Evolutionary conservation across 92 coral and sea anemone species (phyloP).

Genomic region (Paragorgia papillata): DNA sequence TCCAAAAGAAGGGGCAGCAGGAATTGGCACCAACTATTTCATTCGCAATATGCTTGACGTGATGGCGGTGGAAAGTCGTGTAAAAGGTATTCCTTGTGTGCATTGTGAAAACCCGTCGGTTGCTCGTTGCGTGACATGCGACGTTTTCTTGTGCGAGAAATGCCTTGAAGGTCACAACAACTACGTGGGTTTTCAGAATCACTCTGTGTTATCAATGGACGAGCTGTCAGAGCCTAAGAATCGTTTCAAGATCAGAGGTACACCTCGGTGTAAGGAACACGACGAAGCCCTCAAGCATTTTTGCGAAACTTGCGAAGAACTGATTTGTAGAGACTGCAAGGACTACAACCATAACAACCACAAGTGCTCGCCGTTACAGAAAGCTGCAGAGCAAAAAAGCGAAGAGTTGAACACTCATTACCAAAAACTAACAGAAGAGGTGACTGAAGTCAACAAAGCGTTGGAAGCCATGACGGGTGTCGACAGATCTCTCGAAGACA

Average conservation of each 20-base stretch:
- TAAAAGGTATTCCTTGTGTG: neutral
- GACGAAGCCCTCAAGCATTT: neutral
- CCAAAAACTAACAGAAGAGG: too few relatives aligned
- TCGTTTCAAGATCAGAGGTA: neutral
- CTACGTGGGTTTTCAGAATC: neutral
- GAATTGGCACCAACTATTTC: neutral
- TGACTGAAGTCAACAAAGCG: too few relatives aligned
- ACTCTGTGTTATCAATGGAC: slow-evolving; percentile 1
- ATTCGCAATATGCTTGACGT: slow-evolving; percentile 12
- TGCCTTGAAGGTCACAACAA: neutral
- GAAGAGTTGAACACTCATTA: too few relatives aligned
- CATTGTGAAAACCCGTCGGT: neutral
- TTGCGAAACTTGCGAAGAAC: slow-evolving; percentile 8
- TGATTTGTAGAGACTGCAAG: too few relatives aligned
- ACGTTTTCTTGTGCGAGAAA: neutral
- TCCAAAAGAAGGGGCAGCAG: slow-evolving; percentile 2
- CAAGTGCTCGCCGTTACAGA: too few relatives aligned
- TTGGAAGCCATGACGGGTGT: too few relatives aligned
- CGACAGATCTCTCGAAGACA: too few relatives aligned
- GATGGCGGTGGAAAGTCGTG: slow-evolving; percentile 1
- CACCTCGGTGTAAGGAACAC: slow-evolving; percentile 1
- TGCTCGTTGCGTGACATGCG: slow-evolving; percentile 10
- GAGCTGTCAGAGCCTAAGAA: slow-evolving; percentile 5
- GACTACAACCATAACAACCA: neutral
- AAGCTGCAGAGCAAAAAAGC: too few relatives aligned